Evolutionary conservation across 2,797 vertebrate species (phyloP), one percentile per base, ranked within the genome.

Genomic region (Platalea minor): DNA sequence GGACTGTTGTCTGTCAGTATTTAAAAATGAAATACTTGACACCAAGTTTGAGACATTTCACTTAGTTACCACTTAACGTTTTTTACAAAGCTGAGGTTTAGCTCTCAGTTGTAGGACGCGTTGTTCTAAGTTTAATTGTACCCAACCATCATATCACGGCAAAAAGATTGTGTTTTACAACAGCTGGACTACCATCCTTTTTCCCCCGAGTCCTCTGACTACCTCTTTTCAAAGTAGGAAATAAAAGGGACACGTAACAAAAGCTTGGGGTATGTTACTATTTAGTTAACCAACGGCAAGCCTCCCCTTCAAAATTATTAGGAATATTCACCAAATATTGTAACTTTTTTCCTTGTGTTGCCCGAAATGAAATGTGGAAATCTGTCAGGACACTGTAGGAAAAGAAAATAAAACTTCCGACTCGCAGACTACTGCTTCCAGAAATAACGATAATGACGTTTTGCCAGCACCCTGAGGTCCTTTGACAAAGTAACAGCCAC

Each of bases 1-100:
- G 92, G 77, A 72, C 95, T 98, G 41, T 43, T 59, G 63, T 90
- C 98, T 98, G 91, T 88, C 73, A 93, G 14, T 70, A 7, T 87
- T 92, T 56, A 84, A 69, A 91, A 94, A 94, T 90, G 1, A 90
- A 91, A 94, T 35, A 76, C 54, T 88, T 90, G 57, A 92, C 61
- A 72, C 18, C 72, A 31, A 88, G 17, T 83, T 93, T 54, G 60
- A 95, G 45, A 81, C 28, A 54, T 93, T 95, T 89, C 64, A 85
- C 53, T 60, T n/a, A 43, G 39, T 53, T 70, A 51, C 20, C 37
- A 87, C 19, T 48, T 65, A 60, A 15, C 2, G 0, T 20, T 60
- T 95, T 83, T 76, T n/a, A 75, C 37, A 80, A 64, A 57, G 72
- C 23, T 83, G 68, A 91, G n/a, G 41, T 82, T 85, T 37, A 82